Evolutionary conservation across 2,113 vertebrate genomes (phyloP), one percentile per base, ranked within the genome.

Genomic region (Hippocampus barbouri): DNA sequence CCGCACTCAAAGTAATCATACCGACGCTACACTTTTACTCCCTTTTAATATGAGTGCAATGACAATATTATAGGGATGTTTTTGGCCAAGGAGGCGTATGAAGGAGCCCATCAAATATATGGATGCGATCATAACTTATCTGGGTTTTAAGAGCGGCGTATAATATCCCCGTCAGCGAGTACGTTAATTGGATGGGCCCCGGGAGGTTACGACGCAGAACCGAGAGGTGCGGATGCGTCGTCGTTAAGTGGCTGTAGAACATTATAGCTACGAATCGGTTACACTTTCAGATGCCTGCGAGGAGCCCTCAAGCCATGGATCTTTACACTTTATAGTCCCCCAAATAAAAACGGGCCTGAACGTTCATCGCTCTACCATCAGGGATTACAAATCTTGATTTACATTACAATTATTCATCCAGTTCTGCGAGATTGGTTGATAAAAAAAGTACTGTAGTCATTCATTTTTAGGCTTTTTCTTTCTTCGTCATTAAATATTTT

Each of bases 221-320:
- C 15, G 27, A 61, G 27, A 61, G 59, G 27, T 23, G 16, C 27
- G 59, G 6, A 38, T 38, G 27, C 15, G 27, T 18, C 27, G 25
- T 20, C 59, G 59, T 61, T 61, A 61, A 61, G 59, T 61, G 59
- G 59, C 59, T 61, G 59, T 18, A 34, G 27, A 61, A 61, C 59
- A 61, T 61, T 61, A 61, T 18, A 34, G 27, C 59, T 34, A 61
- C 2, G 27, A 61, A 34, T 34, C 27, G 59, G 59, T 34, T 60
- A 61, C 59, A 34, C 59, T 61, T 34, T 61, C 59, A 20, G 15
- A 34, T 16, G 59, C 27, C 27, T 23, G 34, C 59, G 6, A 61
- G 27, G 59, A 61, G 59, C 27, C 25, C 59, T 61, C 15, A 1
- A 34, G 59, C 27, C 15, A 38, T 7, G 5, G 27, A 34, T 34